Percentiles rank a stretch among this genome's conserved stretches.
phyloP scores from a whole-genome alignment of 2,113 vertebrate species.

The Miniopterus natalensis region DNA sequence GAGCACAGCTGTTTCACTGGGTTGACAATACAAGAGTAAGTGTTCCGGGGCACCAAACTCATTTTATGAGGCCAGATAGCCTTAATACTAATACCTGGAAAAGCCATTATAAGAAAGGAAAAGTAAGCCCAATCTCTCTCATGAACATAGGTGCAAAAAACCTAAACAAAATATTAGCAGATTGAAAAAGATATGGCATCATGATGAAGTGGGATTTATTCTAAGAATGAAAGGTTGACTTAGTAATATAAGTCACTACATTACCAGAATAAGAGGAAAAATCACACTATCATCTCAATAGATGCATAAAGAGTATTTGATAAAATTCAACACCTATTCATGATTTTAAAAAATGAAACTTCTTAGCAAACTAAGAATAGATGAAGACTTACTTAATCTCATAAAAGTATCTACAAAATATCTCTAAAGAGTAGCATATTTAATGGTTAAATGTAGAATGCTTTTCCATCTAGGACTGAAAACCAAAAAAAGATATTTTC shows the following conservation, averaged over 20 bases:
- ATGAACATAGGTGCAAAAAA: background rate
- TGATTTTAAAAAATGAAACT: background rate
- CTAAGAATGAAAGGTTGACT: background rate
- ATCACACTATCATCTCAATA: background rate
- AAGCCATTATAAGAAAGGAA: background rate
- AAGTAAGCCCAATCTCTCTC: background rate
- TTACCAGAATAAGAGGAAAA: background rate
- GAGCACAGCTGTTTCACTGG: background rate
- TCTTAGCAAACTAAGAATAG: background rate
- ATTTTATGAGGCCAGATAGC: background rate
- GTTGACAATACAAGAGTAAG: background rate
- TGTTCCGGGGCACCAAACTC: background rate
- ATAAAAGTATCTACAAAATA: background rate
- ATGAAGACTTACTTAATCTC: background rate
- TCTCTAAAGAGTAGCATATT: background rate
- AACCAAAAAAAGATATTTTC: conserved; percentile 9
- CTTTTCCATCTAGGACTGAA: background rate
- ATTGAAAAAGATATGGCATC: background rate
- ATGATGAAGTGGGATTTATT: background rate
- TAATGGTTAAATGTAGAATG: background rate
- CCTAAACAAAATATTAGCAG: background rate
- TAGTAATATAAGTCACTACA: background rate
- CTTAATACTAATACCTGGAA: background rate
- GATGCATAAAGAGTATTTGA: background rate
- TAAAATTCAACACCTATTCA: background rate